Conservation (phyloP, 35 echinoderm and acorn worm species). For the Heliocidaris erythrogramma region DNA sequence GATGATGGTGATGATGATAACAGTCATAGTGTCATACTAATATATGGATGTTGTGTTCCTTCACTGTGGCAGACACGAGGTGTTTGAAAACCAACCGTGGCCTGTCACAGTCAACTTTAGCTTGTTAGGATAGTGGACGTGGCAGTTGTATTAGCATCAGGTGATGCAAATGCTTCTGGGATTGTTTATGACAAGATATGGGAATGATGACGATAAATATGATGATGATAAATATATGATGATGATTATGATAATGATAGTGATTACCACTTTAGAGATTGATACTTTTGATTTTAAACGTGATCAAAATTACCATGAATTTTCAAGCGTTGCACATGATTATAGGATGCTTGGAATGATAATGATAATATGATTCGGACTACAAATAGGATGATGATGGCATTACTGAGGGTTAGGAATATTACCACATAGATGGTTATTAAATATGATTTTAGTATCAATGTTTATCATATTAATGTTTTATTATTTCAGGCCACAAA, state of each 20-base stretch:
- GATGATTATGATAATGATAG: not conserved
- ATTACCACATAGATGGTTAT: too few relatives aligned
- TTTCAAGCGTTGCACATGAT: too few relatives aligned
- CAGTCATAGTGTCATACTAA: not conserved
- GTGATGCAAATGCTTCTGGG: not conserved
- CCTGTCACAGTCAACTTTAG: not conserved
- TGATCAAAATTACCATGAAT: too few relatives aligned
- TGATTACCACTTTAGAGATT: too few relatives aligned
- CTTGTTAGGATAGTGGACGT: not conserved
- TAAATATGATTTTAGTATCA: too few relatives aligned
- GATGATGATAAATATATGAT: not conserved
- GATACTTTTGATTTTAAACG: not conserved
- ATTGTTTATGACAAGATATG: not conserved
- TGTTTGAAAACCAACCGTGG: not conserved
- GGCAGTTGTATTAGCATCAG: not conserved
- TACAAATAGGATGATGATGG: too few relatives aligned
- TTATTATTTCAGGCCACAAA: too few relatives aligned
- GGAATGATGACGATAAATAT: not conserved
- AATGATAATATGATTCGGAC: too few relatives aligned
- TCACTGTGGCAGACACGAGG: not conserved
- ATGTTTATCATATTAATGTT: too few relatives aligned
- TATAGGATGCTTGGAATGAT: too few relatives aligned
- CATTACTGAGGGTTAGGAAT: too few relatives aligned
- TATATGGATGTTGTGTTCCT: conserved; percentile 11
- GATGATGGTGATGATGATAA: conserved; percentile 40